Base-by-base conservation (phyloP, 2,888 invertebrate genomes). In the Hesperia comma region DNA sequence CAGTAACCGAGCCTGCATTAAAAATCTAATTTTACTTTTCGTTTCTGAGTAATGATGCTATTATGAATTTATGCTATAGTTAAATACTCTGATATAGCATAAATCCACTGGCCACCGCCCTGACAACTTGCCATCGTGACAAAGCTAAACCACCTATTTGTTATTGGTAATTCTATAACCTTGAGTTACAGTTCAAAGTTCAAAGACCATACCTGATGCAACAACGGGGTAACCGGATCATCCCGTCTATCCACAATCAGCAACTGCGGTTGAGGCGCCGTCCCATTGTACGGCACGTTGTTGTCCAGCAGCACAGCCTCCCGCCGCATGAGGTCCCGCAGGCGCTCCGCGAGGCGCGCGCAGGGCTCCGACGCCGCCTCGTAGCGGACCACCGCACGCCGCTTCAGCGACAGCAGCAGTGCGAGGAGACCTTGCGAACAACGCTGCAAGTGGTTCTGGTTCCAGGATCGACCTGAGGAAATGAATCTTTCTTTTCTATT, bases 151-250 rank as follows among this genome's bases (percentile, higher is more conserved):
- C 5, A n/a, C n/a, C n/a, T n/a, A n/a, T 5, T 26, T 26, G 5
- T 5, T 26, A 2, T 26, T 26, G 26, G 26, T 26, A 26, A 2
- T 26, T 26, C 26, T 26, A 26, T 2, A 26, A 26, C 2, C 2
- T 26, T 26, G 26, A 26, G 26, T 26, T 26, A 26, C 5, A 26
- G n/a, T n/a, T n/a, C n/a, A n/a, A n/a, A n/a, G n/a, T n/a, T n/a
- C n/a, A 21, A 8, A 53, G 17, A 6, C 43, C 70, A 55, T 61
- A 95, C 95, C 93, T 97, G 97, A 87, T 97, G 98, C 37, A 99
- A 90, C 64, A 99, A 88, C 0, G 99, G 99, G 0, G 99, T 99
- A 7, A 99, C 96, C 0, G 99, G 97, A 89, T 99, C 99, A 83
- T 98, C 98, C 75, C 97, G 94, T 73, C 99, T 94, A 85, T 99